A percentile compares a stretch with the other conserved stretches of the same genome.
phyloP scores from a whole-genome alignment of 2,797 vertebrate species.

The Takifugu rubripes region DNA sequence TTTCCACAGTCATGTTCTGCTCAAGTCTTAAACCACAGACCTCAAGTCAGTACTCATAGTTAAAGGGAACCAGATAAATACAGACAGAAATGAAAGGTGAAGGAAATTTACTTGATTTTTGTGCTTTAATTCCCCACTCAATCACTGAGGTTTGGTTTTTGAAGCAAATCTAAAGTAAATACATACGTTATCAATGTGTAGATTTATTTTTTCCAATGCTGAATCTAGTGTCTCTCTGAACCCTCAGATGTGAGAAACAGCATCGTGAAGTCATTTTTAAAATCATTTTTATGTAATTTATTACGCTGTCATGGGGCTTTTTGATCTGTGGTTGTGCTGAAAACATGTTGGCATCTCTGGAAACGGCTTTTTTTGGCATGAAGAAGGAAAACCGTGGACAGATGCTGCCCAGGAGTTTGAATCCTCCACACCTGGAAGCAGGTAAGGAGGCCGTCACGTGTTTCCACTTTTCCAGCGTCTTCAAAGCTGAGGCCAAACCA shows the following conservation, averaged over 20 bases:
- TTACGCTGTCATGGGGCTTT: conserved; percentile 27
- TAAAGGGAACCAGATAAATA: conserved; percentile 26
- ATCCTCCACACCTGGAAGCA: conserved; percentile 10
- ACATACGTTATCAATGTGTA: too few relatives aligned
- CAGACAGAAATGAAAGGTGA: neutral
- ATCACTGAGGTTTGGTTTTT: too few relatives aligned
- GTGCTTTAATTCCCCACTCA: too few relatives aligned
- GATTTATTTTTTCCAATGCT: too few relatives aligned
- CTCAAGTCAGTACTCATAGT: conserved; percentile 31
- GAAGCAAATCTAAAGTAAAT: too few relatives aligned
- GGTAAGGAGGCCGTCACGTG: conserved; percentile 28
- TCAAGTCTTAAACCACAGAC: conserved; percentile 44
- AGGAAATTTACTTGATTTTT: conserved; percentile 16
- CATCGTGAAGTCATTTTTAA: too few relatives aligned
- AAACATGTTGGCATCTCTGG: conserved; percentile 17
- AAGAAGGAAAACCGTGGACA: conserved; percentile 32
- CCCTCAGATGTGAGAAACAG: too few relatives aligned
- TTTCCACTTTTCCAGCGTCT: conserved; percentile 27
- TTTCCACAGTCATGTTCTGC: conserved; percentile 47
- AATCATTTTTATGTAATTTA: conserved; percentile 26
- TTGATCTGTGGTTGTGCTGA: conserved; percentile 18
- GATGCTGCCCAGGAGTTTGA: conserved; percentile 47
- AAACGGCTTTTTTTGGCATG: conserved; percentile 20
- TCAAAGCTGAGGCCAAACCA: neutral
- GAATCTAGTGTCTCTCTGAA: too few relatives aligned